Evolutionary conservation across 30 jellyfish, hydroid and myxozoan species (phyloP).

Genomic region (Euphysa ruthae): DNA sequence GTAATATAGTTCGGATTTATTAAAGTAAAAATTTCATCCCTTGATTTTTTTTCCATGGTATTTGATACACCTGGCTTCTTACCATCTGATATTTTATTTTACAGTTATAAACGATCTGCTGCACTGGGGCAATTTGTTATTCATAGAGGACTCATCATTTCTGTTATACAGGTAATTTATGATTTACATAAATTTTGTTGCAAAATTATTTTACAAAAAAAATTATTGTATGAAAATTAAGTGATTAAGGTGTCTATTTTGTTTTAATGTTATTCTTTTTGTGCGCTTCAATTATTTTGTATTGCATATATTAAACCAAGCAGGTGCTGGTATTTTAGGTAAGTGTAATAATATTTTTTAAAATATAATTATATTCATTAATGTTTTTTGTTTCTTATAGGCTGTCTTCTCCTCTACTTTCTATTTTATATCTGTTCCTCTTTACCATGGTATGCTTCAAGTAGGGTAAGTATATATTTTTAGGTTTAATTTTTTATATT

Average conservation of each 20-base stretch:
- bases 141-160: slow-evolving; percentile 84
- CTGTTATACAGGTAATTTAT: slow-evolving; percentile 76
- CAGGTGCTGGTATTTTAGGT: too few species aligned
- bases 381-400: slow-evolving; percentile 25
- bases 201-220: too few species aligned
- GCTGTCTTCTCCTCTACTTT: slow-evolving; percentile 91
- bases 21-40: neutral
- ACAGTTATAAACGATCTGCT: slow-evolving; percentile 86
- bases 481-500: too few species aligned
- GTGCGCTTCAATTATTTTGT: too few species aligned
- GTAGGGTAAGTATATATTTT: slow-evolving; percentile 96
- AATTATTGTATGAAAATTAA: too few species aligned
- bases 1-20: neutral
- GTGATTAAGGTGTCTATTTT: too few species aligned
- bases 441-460: slow-evolving; percentile 85
- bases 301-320: too few species aligned
- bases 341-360: too few species aligned
- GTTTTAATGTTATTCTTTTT: too few species aligned
- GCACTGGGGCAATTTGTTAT: slow-evolving; percentile 91
- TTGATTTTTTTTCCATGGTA: neutral
- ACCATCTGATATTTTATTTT: neutral
- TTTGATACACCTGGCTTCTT: neutral
- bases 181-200: too few species aligned
- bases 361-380: neutral
- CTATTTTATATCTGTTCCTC: slow-evolving; percentile 74